Conservation (phyloP, 2,888 invertebrate genomes). For the Plemyria rubiginata region DNA sequence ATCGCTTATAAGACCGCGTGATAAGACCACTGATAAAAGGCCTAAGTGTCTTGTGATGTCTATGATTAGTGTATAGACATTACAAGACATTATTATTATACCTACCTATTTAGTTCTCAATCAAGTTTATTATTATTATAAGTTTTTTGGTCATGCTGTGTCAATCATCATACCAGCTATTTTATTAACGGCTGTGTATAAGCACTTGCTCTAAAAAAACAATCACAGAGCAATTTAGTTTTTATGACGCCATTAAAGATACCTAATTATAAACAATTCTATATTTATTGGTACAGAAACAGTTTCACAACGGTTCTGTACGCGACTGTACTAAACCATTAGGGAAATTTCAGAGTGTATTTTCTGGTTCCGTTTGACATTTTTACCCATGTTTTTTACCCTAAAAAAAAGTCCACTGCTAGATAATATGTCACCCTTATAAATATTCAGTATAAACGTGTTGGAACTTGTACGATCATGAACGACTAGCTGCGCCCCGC, state of each 20-base stretch:
- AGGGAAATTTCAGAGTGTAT: not conserved
- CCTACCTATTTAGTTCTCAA: too few species aligned
- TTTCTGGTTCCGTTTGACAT: not conserved
- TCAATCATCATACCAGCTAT: constrained; percentile 3
- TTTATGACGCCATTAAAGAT: constrained; percentile 74
- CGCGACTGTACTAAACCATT: constrained; percentile 31
- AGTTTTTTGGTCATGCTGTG: not conserved
- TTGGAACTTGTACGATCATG: too few species aligned
- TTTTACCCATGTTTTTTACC: too few species aligned
- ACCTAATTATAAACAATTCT: constrained; percentile 71
- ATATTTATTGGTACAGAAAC: constrained; percentile 65
- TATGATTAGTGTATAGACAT: too few species aligned
- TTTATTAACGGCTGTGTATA: constrained; percentile 5
- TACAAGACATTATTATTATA: too few species aligned
- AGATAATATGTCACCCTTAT: too few species aligned
- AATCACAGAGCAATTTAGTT: constrained; percentile 64
- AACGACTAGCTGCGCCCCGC: too few species aligned
- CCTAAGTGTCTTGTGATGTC: too few species aligned
- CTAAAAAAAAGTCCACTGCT: too few species aligned
- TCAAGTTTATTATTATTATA: not conserved
- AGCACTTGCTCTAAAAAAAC: constrained; percentile 52
- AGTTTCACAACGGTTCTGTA: constrained; percentile 47
- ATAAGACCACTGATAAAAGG: too few species aligned
- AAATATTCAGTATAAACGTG: too few species aligned
- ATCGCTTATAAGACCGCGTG: too few species aligned